Evolutionary conservation across 2,888 invertebrate genomes (phyloP).

Genomic region (Pyralis farinalis): DNA sequence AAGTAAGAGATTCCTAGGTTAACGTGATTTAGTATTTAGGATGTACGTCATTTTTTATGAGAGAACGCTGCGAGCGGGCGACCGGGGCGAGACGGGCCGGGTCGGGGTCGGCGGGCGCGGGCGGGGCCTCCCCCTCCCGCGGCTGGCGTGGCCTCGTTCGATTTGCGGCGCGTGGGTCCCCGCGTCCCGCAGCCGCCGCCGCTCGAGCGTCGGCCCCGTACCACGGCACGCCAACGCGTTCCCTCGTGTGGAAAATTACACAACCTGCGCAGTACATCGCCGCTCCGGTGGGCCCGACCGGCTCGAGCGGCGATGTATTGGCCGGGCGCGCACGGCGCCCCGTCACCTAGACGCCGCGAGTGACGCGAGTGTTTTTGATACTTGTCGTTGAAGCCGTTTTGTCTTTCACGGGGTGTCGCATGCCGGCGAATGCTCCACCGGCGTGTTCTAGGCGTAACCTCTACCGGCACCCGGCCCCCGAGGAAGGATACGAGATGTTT

Average conservation of each 20-base stretch:
- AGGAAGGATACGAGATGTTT: conserved; percentile 37
- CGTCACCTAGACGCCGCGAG: conserved; percentile 37
- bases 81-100: conserved; percentile 36
- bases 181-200: conserved; percentile 30
- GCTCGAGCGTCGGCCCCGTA: conserved; percentile 40
- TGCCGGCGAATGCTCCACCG: conserved; percentile 29
- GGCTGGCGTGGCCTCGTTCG: conserved; percentile 76
- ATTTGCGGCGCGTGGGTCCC: conserved; percentile 63
- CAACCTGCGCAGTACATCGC: conserved; percentile 54
- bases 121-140: conserved; percentile 34
- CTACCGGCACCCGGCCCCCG: conserved; percentile 26
- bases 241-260: conserved; percentile 56
- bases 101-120: conserved; percentile 34
- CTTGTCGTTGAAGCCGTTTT: conserved; percentile 53
- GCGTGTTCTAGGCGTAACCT: neutral
- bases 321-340: conserved; percentile 26
- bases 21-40: conserved; percentile 73
- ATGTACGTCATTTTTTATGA: conserved; percentile 68
- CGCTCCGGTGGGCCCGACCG: conserved; percentile 23
- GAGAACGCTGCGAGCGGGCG: conserved; percentile 50
- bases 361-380: conserved; percentile 51
- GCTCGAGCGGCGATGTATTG: conserved; percentile 42
- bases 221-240: conserved; percentile 63
- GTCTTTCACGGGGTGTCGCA: conserved; percentile 52
- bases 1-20: conserved; percentile 78